These are phyloP conservation scores for Lycorma delicatula DNA, from an alignment of 1,140 invertebrate genomes.

Conservation along the genomic window DNA sequence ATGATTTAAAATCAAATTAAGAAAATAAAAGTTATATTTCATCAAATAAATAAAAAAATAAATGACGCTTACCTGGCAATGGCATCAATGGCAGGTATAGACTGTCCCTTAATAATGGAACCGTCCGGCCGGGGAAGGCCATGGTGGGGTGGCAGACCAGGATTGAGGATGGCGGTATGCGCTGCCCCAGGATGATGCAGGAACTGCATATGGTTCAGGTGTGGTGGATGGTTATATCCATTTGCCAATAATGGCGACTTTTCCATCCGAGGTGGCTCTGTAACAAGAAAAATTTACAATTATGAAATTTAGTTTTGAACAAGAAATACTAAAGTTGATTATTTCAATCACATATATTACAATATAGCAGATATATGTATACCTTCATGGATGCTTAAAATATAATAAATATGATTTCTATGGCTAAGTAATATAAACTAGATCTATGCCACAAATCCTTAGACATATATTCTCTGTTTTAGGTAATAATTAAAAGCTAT, in stretches of 20 bases:
- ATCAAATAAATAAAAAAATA: too few relatives aligned
- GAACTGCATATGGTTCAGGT: constrained; percentile 81
- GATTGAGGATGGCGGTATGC: constrained; percentile 71
- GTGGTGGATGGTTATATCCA: constrained; percentile 87
- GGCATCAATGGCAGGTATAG: constrained; percentile 72
- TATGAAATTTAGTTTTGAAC: constrained; percentile 5
- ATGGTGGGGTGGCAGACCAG: constrained; percentile 65
- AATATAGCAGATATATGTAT: too few relatives aligned
- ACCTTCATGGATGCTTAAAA: too few relatives aligned
- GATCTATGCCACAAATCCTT: too few relatives aligned
- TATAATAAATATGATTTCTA: too few relatives aligned
- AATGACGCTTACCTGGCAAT: constrained; percentile 67
- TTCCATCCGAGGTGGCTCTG: constrained; percentile 57
- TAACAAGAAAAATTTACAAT: constrained; percentile 9
- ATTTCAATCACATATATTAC: too few relatives aligned
- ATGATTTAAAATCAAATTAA: too few relatives aligned
- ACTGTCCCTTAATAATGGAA: constrained; percentile 59
- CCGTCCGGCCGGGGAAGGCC: constrained; percentile 61
- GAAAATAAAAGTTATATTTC: too few relatives aligned
- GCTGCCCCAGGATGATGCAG: constrained; percentile 66
- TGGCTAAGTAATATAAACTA: too few relatives aligned
- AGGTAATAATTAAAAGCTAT: too few relatives aligned
- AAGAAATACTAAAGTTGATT: not conserved
- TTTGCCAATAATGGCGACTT: constrained; percentile 86
- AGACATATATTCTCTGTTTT: too few relatives aligned